These are phyloP conservation scores for Hirtodrosophila cameraria DNA, from an alignment of 2,888 invertebrate genomes.

Conservation along the genomic window DNA sequence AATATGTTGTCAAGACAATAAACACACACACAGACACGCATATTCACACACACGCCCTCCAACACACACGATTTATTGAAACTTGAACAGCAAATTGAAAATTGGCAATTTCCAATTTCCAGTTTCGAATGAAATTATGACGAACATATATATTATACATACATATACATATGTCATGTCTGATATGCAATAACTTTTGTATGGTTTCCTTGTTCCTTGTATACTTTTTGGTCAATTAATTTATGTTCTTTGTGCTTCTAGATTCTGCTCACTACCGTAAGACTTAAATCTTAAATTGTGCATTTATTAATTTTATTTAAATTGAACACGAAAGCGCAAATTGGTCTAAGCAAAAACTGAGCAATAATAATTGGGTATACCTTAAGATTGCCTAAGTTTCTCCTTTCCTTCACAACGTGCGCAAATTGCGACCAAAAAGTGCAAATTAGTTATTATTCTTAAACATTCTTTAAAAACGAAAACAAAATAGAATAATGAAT, in stretches of 20 bases:
- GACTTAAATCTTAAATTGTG: conserved; percentile 82
- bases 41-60: background rate
- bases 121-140: conserved; percentile 39
- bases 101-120: conserved; percentile 53
- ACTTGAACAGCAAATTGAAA: conserved; percentile 1
- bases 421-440: conserved; percentile 73
- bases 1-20: conserved; percentile 24
- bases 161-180: conserved; percentile 24
- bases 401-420: conserved; percentile 51
- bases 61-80: background rate
- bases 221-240: conserved; percentile 74
- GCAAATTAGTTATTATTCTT: conserved; percentile 65
- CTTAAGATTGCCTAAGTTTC: conserved; percentile 50
- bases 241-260: conserved; percentile 81
- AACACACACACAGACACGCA: conserved; percentile 6
- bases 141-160: conserved; percentile 30
- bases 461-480: conserved; percentile 19
- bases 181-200: conserved; percentile 37
- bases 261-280: conserved; percentile 83
- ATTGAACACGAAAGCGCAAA: conserved; percentile 72
- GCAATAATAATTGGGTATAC: conserved; percentile 28
- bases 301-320: conserved; percentile 77
- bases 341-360: conserved; percentile 11
- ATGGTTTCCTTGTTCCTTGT: conserved; percentile 72
- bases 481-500: conserved; percentile 10